phyloP scores from a whole-genome alignment of 2,797 vertebrate species.

The Momotus momota region DNA sequence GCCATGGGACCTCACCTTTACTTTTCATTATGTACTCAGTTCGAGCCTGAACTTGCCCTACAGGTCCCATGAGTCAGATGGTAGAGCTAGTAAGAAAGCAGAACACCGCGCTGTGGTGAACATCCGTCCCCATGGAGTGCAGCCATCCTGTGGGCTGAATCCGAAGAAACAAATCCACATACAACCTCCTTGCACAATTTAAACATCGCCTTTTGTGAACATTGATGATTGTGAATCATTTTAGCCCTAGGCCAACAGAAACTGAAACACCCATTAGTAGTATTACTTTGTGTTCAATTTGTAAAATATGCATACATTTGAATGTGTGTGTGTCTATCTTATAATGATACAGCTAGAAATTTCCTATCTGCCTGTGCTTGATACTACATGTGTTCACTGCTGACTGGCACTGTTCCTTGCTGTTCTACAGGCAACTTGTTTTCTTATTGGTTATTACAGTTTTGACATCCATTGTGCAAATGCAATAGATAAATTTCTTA shows the following conservation, averaged over 20 bases:
- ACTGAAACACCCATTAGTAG: not conserved
- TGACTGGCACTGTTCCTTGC: not conserved
- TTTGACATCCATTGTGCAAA: not conserved
- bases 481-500: not conserved
- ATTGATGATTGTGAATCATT: not conserved
- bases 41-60: not conserved
- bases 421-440: not conserved
- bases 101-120: not conserved
- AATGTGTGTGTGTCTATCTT: not conserved
- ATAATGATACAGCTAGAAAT: not conserved
- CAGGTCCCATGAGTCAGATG: not conserved
- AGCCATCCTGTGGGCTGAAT: not conserved
- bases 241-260: not conserved
- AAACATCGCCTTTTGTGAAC: not conserved
- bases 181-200: not conserved
- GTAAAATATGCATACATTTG: not conserved
- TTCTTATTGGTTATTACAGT: not conserved
- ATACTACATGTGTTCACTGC: accelerated
- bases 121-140: not conserved
- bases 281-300: not conserved
- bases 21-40: not conserved
- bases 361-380: not conserved
- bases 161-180: not conserved
- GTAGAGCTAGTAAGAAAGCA: not conserved
- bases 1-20: not conserved